Base-by-base conservation (phyloP, 2,888 invertebrate species). In the Lycocerus yunnanus region DNA sequence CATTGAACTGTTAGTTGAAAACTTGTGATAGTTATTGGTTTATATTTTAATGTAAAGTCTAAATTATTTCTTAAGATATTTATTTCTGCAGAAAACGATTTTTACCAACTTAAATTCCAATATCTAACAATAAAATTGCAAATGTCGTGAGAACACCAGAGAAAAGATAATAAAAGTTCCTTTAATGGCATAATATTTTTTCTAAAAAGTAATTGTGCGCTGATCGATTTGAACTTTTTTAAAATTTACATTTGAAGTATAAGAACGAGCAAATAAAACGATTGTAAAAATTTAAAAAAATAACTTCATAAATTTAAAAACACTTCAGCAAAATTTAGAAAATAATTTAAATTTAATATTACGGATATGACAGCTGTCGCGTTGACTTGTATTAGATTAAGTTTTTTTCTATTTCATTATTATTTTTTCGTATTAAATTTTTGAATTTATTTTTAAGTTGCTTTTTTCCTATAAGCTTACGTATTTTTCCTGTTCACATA, bases 281-380 rank as follows among this genome's bases (percentile, higher is more conserved):
- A 74, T 74, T 71, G 68, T 58, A 68, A 66, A 63, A 74, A 66
- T 65, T 70, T 58, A 67, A 72, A 75, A 27, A 73, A 76, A 76
- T 73, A 76, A 76, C 68, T 76, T 73, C 73, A 76, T 72, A 76
- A 73, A 73, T 76, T 76, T 67, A 66, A 73, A 71, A 71, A 71
- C 69, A 72, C 69, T 74, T 66, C 69, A 58, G 67, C 66, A 72
- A 75, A 75, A 72, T 75, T 69, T 69, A 69, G 66, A 21, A 72
- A 72, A 75, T 75, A 75, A 75, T 75, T 75, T 75, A 75, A 72
- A 75, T 75, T 72, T 69, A 69, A 72, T 72, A 75, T 75, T 75
- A 75, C 68, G 69, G 72, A 69, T 68, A 72, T 75, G 75, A 67
- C 75, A 75, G 75, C 75, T 75, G 75, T 75, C 75, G 72, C 69